Base-by-base conservation (phyloP, 2,113 vertebrate genomes). In the Cettia cetti region DNA sequence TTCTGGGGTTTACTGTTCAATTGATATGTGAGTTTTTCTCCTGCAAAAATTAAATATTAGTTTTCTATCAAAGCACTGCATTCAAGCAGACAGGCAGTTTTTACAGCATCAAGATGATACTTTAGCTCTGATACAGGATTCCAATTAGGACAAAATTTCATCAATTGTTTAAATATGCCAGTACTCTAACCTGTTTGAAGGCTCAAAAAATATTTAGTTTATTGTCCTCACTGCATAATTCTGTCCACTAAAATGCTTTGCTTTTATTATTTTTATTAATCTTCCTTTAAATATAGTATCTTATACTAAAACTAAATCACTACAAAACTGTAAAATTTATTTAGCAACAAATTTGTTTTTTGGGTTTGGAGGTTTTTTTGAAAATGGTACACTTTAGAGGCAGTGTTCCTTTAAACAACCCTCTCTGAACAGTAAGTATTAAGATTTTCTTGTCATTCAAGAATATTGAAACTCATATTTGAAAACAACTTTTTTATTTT, bases 381-480 rank as follows among this genome's bases (percentile, higher is more conserved):
- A 44, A 91, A 69, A 28, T 20, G 12, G 2, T 71, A 78, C 18
- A 35, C 11, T 37, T 39, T 59, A 27, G 17, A 79, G n/a, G 14
- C 54, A 75, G 23, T 66, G 78, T 85, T 94, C 16, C 35, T 87
- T 96, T 92, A 94, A 90, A 92, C 8, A 59, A 59, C 3, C 7
- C 6, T 72, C 30, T 94, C 60, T 71, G 83, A 77, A 57, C 44
- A 57, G 31, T 72, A 93, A 86, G 16, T 91, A 50, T 86, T 63
- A 91, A 81, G 42, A 65, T 95, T 96, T 87, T 82, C 74, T 91
- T 91, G 80, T 94, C 68, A 90, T 77, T 86, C 90, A 74, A 95
- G 96, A 95, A 82, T 76, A 84, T 94, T 97, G 37, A 52, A 82
- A 53, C 26, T 77, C 57, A 19, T 61, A 76, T 97, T 95, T 82